These are phyloP conservation scores for Hepsetus odoe DNA, from an alignment of 2,113 vertebrate genomes.

Conservation along the genomic window DNA sequence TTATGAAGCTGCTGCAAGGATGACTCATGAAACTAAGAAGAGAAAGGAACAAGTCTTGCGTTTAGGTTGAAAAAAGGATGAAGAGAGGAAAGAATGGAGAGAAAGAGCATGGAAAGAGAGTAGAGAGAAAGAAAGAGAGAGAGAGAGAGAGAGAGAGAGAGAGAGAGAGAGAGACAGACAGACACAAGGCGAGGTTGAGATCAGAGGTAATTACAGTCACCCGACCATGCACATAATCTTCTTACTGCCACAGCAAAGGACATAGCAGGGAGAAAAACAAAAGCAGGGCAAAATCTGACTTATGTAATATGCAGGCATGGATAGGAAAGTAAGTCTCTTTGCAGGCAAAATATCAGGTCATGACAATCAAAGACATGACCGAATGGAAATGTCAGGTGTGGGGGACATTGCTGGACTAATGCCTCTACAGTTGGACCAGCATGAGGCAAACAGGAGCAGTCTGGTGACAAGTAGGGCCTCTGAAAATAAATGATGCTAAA, in stretches of 20 bases:
- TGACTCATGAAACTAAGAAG: not conserved
- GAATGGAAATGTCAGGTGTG: slow-evolving; percentile 33
- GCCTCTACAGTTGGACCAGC: slow-evolving; percentile 63
- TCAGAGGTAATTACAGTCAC: slow-evolving; percentile 50
- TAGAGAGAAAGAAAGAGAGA: not conserved
- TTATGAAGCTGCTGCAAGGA: not conserved
- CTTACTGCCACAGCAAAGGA: slow-evolving; percentile 41
- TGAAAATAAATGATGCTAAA: slow-evolving; percentile 72
- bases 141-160: not conserved
- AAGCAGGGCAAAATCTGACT: slow-evolving; percentile 28
- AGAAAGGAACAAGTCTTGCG: not conserved
- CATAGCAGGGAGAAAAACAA: slow-evolving; percentile 23
- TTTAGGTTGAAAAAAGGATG: not conserved
- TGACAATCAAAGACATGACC: not conserved
- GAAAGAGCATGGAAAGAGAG: not conserved
- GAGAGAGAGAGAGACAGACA: too few species aligned
- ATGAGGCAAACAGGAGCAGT: slow-evolving; percentile 63
- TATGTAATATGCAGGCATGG: not conserved
- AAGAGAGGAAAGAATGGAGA: not conserved
- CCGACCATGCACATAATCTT: slow-evolving; percentile 40
- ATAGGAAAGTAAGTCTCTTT: not conserved
- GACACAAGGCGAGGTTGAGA: slow-evolving; percentile 5
- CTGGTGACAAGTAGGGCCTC: slow-evolving; percentile 67
- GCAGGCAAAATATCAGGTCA: slow-evolving; percentile 9
- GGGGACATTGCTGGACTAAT: slow-evolving; percentile 1